phyloP scores from a whole-genome alignment of 2,113 vertebrate genomes.

The Labeo rohita region DNA sequence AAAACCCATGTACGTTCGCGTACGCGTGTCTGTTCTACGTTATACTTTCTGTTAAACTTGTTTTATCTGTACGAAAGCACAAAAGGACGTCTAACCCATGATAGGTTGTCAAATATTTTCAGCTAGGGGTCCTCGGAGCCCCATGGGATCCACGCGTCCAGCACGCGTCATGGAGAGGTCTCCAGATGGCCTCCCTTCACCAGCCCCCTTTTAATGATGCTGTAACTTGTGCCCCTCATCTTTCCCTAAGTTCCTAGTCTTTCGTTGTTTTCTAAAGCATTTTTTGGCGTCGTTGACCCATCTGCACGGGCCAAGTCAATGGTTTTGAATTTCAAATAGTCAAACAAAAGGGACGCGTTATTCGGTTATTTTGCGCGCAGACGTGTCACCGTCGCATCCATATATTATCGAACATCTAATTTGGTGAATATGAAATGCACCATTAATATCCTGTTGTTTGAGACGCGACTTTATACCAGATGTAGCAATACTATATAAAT shows the following conservation, averaged over 20 bases:
- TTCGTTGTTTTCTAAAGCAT: conserved; percentile 52
- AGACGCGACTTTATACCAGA: background rate
- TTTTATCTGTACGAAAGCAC: background rate
- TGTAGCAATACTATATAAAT: background rate
- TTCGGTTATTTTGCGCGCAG: conserved; percentile 43
- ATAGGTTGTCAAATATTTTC: conserved; percentile 40
- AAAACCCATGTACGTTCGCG: background rate
- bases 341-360: conserved; percentile 51
- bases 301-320: conserved; percentile 52
- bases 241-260: conserved; percentile 47
- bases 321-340: conserved; percentile 45
- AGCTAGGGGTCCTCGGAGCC: conserved; percentile 53
- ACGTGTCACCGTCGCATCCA: background rate
- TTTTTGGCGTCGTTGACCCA: conserved; percentile 62
- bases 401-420: background rate
- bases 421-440: background rate
- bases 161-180: conserved; percentile 75
- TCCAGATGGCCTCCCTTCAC: conserved; percentile 72
- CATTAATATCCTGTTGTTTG: background rate
- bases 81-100: background rate
- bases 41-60: background rate
- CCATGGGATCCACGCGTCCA: conserved; percentile 76
- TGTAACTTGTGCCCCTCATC: conserved; percentile 25
- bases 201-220: conserved; percentile 33
- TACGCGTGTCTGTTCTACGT: background rate